Conservation (phyloP, 1,140 invertebrate species). For the Scaptomyza montana region DNA sequence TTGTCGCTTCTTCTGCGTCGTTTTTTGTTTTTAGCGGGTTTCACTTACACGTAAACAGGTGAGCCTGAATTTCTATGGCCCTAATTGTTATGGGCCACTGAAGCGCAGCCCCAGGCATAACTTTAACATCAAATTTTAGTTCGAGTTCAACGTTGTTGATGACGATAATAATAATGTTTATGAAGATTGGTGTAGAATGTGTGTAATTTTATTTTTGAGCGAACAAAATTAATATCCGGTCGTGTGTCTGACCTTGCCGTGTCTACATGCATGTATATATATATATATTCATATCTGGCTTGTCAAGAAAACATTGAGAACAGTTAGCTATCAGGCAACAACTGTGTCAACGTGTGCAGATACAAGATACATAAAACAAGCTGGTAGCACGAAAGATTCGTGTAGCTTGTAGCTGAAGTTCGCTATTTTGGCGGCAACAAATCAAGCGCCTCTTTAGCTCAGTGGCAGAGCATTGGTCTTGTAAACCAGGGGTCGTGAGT, state of each 20-base stretch:
- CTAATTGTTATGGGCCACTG: conserved; percentile 79
- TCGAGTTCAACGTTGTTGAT: conserved; percentile 10
- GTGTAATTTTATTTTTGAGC: conserved; percentile 65
- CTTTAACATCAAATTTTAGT: conserved; percentile 9
- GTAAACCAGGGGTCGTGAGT: conserved; percentile 96
- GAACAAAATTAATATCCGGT: conserved; percentile 74
- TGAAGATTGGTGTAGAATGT: conserved; percentile 50
- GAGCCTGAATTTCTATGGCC: conserved; percentile 58
- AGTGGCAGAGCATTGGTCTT: conserved; percentile 96
- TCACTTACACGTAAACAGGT: conserved; percentile 58
- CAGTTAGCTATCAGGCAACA: conserved; percentile 72
- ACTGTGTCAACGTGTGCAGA: conserved; percentile 72
- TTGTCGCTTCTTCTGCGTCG: not conserved
- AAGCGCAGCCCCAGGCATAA: conserved; percentile 59
- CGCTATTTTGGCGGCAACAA: conserved; percentile 44
- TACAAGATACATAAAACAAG: conserved; percentile 33
- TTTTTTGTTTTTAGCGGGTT: conserved; percentile 13
- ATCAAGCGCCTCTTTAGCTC: conserved; percentile 91
- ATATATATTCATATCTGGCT: conserved; percentile 10
- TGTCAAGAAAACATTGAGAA: conserved; percentile 24
- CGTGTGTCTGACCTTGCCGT: conserved; percentile 35
- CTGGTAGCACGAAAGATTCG: not conserved
- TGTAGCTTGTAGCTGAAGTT: conserved; percentile 44
- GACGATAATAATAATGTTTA: conserved; percentile 14
- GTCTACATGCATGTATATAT: conserved; percentile 10